These are phyloP conservation scores for Melipona quadrifasciata DNA, from an alignment of 1,140 invertebrate species.

Conservation along the genomic window DNA sequence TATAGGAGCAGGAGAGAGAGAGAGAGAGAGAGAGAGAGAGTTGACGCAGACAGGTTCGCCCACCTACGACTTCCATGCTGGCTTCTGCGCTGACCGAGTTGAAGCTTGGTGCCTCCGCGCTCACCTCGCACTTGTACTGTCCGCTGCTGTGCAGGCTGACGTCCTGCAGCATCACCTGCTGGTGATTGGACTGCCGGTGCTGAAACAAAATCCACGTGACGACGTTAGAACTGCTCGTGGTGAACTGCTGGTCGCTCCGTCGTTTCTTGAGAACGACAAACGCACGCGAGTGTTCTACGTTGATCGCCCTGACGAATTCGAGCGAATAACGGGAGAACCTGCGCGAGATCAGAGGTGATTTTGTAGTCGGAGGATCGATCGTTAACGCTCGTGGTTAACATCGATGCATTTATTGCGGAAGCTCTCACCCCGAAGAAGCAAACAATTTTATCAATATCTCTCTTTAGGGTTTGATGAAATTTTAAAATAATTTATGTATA, in stretches of 20 bases:
- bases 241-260: too few species aligned
- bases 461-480: too few species aligned
- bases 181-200: conserved; percentile 83
- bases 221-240: neutral
- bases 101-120: conserved; percentile 89
- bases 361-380: neutral
- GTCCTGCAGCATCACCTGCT: conserved; percentile 84
- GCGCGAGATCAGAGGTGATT: too few species aligned
- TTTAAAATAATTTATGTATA: too few species aligned
- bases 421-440: too few species aligned
- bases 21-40: neutral
- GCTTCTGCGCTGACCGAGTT: conserved; percentile 86
- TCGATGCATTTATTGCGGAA: neutral
- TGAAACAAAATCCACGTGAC: conserved; percentile 70
- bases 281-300: too few species aligned
- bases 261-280: too few species aligned
- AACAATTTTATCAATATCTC: too few species aligned
- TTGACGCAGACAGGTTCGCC: conserved; percentile 71
- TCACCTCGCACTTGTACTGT: conserved; percentile 89
- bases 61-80: conserved; percentile 88
- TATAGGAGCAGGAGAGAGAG: neutral
- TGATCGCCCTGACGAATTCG: too few species aligned
- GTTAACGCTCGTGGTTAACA: neutral
- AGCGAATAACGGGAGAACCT: too few species aligned
- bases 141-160: conserved; percentile 87